A percentile compares a stretch with the other conserved stretches of the same genome.
Conservation (phyloP, 2,797 vertebrate species). For the Paratrypauchen microcephalus region DNA sequence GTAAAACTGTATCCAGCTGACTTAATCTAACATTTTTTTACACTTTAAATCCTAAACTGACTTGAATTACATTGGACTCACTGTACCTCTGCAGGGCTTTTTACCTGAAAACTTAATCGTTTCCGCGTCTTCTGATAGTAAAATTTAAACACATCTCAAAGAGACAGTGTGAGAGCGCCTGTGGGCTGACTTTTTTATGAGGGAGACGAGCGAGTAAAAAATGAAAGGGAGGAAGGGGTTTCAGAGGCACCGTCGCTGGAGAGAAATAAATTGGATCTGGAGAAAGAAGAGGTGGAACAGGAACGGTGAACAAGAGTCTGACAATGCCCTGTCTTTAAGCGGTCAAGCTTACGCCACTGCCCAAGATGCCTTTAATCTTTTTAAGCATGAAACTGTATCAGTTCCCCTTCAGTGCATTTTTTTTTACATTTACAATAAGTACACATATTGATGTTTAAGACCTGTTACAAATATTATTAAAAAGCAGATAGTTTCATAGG, state of each 20-base stretch:
- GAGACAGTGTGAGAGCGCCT: constrained; percentile 7
- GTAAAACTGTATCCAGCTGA: neutral
- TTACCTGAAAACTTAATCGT: neutral
- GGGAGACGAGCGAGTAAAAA: constrained; percentile 31
- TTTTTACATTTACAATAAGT: constrained; percentile 50
- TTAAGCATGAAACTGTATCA: constrained; percentile 45
- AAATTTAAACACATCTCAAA: constrained; percentile 36
- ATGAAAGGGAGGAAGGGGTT: constrained; percentile 21
- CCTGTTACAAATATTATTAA: neutral
- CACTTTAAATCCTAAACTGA: neutral
- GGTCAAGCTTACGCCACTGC: constrained; percentile 43
- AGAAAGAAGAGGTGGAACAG: constrained; percentile 22
- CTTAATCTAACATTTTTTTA: neutral
- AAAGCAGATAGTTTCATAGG: too few relatives aligned
- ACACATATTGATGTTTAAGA: neutral
- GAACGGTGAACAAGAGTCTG: constrained; percentile 30
- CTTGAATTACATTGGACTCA: neutral
- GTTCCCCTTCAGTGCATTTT: constrained; percentile 20
- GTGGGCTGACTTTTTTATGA: constrained; percentile 30
- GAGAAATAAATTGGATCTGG: constrained; percentile 43
- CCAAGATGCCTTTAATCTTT: constrained; percentile 36
- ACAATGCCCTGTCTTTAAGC: constrained; percentile 42
- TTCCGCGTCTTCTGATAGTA: constrained; percentile 12
- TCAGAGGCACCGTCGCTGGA: constrained; percentile 23
- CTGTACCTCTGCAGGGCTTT: neutral